A percentile compares a stretch with the other conserved stretches of the same genome.
Evolutionary conservation across 2,888 invertebrate species (phyloP).

Genomic region (Drosophila quinaria): DNA sequence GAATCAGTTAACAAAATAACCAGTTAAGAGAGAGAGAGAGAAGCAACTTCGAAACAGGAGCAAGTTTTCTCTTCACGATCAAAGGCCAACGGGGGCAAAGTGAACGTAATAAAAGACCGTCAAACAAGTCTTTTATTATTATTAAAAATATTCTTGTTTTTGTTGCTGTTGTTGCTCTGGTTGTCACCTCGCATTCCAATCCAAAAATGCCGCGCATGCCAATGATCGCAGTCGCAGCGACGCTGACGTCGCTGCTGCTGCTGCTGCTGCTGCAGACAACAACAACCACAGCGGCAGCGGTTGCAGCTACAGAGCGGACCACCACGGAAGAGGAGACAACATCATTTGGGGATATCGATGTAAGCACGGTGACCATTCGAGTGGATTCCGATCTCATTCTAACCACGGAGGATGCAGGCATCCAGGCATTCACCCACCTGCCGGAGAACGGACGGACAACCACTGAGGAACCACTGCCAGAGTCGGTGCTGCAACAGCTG

Average conservation of each 20-base stretch:
- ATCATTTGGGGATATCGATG: slow-evolving; percentile 8
- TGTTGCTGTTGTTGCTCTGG: slow-evolving; percentile 26
- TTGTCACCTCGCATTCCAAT: slow-evolving; percentile 63
- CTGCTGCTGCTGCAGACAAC: slow-evolving; percentile 7
- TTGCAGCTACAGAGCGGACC: background rate
- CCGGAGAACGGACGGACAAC: slow-evolving; percentile 2
- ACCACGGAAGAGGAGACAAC: slow-evolving; percentile 25
- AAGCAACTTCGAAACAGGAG: slow-evolving; percentile 49
- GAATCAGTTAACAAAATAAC: slow-evolving; percentile 38
- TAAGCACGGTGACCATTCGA: slow-evolving; percentile 47
- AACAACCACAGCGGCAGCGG: background rate
- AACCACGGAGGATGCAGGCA: slow-evolving; percentile 53
- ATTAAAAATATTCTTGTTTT: slow-evolving; percentile 19
- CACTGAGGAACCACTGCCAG: slow-evolving; percentile 62
- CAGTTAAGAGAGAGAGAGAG: slow-evolving; percentile 10
- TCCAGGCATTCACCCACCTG: slow-evolving; percentile 34
- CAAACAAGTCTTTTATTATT: slow-evolving; percentile 40
- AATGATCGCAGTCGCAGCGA: slow-evolving; percentile 43
- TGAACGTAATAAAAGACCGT: slow-evolving; percentile 57
- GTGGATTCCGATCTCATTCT: slow-evolving; percentile 47
- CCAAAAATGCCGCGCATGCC: slow-evolving; percentile 63
- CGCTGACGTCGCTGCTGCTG: slow-evolving; percentile 25
- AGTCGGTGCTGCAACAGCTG: slow-evolving; percentile 54
- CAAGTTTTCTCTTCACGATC: slow-evolving; percentile 48
- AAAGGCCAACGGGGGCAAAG: slow-evolving; percentile 66